These are phyloP conservation scores for Adoxophyes honmai DNA, from an alignment of 1,140 invertebrate genomes.

Conservation along the genomic window DNA sequence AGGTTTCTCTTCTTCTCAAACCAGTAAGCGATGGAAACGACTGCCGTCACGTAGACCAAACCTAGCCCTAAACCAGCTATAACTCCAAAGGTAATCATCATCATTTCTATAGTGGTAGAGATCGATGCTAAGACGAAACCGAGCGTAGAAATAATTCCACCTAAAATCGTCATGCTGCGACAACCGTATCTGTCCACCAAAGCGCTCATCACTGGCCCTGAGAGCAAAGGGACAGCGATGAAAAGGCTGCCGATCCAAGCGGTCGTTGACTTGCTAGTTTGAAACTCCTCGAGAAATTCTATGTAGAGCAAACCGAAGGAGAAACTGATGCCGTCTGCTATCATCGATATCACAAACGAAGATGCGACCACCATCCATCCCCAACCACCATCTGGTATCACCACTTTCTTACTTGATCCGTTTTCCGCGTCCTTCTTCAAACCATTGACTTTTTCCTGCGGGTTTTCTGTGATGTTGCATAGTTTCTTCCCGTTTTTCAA, in stretches of 20 bases:
- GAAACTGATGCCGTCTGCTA: slow-evolving; percentile 97
- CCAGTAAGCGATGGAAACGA: slow-evolving; percentile 96
- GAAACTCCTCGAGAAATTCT: slow-evolving; percentile 91
- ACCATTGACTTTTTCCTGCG: slow-evolving; percentile 27
- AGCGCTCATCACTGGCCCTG: slow-evolving; percentile 91
- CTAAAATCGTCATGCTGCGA: slow-evolving; percentile 88
- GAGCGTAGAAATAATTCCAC: slow-evolving; percentile 85
- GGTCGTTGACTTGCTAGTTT: slow-evolving; percentile 88
- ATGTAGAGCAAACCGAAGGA: slow-evolving; percentile 94
- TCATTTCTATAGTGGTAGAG: slow-evolving; percentile 83
- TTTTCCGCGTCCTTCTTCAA: slow-evolving; percentile 34
- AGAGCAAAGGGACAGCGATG: slow-evolving; percentile 91
- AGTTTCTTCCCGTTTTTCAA: slow-evolving; percentile 17
- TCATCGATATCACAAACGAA: slow-evolving; percentile 91
- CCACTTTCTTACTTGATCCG: slow-evolving; percentile 57
- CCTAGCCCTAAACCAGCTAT: slow-evolving; percentile 91
- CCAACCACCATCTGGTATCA: slow-evolving; percentile 85
- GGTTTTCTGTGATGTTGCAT: slow-evolving; percentile 39
- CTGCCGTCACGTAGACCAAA: slow-evolving; percentile 92
- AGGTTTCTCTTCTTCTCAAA: slow-evolving; percentile 95
- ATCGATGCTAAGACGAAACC: slow-evolving; percentile 90
- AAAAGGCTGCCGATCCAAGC: slow-evolving; percentile 93
- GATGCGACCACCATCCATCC: slow-evolving; percentile 94
- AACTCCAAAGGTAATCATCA: slow-evolving; percentile 92
- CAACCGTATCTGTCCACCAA: slow-evolving; percentile 94